These are phyloP conservation scores for Platyura marginata DNA, from an alignment of 1,140 invertebrate species.

Conservation along the genomic window DNA sequence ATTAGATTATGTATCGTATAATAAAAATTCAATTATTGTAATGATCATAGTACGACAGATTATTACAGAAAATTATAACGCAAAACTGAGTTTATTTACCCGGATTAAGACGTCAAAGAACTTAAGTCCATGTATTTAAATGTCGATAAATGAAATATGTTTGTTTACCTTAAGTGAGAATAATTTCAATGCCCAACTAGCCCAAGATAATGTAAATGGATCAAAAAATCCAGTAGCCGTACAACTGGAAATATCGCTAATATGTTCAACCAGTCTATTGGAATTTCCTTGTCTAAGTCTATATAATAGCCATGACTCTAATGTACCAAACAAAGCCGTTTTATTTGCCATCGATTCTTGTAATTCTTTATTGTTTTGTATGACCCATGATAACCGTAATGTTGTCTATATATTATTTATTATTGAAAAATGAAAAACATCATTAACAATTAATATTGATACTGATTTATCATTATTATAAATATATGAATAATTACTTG, in stretches of 20 bases:
- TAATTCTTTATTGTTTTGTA: slow-evolving; percentile 50
- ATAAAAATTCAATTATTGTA: too few relatives aligned
- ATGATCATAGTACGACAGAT: too few relatives aligned
- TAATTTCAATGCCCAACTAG: slow-evolving; percentile 42
- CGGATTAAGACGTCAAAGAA: too few relatives aligned
- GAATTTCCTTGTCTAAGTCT: slow-evolving; percentile 32
- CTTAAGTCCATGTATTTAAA: background rate
- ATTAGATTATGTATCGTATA: too few relatives aligned
- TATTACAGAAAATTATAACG: too few relatives aligned
- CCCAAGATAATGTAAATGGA: slow-evolving; percentile 74
- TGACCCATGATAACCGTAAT: slow-evolving; percentile 54
- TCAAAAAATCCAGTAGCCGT: slow-evolving; percentile 86
- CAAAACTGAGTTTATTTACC: too few relatives aligned
- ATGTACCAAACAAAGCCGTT: slow-evolving; percentile 66
- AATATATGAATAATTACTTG: slow-evolving; percentile 36
- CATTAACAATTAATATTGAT: too few relatives aligned
- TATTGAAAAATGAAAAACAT: too few relatives aligned
- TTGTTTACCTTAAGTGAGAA: slow-evolving; percentile 33
- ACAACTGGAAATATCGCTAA: slow-evolving; percentile 75
- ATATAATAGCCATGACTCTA: slow-evolving; percentile 87
- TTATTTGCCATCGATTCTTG: slow-evolving; percentile 36
- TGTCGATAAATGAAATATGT: background rate
- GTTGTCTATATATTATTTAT: too few relatives aligned
- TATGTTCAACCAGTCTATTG: slow-evolving; percentile 28
- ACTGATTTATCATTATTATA: background rate